These are phyloP conservation scores for Crossaster papposus DNA, from an alignment of 53 echinoderm and acorn worm genomes.

Conservation along the genomic window DNA sequence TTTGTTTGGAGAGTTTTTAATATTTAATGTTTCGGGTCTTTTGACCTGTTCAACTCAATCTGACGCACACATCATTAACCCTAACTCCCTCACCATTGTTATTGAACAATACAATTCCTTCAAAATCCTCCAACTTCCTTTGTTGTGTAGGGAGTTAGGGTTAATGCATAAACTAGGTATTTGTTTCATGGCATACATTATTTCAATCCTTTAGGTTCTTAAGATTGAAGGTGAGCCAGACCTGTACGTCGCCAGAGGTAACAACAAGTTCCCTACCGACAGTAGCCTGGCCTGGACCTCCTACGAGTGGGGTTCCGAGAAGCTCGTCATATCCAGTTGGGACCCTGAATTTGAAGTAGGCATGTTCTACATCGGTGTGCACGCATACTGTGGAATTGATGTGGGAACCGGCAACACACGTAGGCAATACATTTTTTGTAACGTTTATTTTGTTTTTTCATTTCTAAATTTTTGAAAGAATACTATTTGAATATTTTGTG, in stretches of 20 bases:
- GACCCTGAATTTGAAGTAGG: conserved; percentile 89
- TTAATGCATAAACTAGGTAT: too few relatives aligned
- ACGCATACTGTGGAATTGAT: conserved; percentile 85
- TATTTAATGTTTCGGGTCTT: too few relatives aligned
- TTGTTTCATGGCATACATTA: too few relatives aligned
- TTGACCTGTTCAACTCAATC: too few relatives aligned
- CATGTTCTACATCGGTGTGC: conserved; percentile 89
- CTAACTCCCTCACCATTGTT: too few relatives aligned
- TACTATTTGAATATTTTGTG: neutral
- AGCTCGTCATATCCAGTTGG: conserved; percentile 89
- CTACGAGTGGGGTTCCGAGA: conserved; percentile 89
- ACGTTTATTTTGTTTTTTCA: neutral
- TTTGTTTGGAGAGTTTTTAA: too few relatives aligned
- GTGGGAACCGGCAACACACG: conserved; percentile 74
- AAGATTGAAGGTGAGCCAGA: conserved; percentile 83
- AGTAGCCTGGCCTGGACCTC: conserved; percentile 90
- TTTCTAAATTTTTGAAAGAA: neutral
- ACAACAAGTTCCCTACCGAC: conserved; percentile 72
- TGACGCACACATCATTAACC: too few relatives aligned
- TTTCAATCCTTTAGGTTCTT: conserved; percentile 57
- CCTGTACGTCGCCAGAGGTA: conserved; percentile 74
- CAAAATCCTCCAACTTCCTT: too few relatives aligned
- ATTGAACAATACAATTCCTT: too few relatives aligned
- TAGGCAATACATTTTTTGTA: too few relatives aligned
- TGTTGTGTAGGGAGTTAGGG: too few relatives aligned